Evolutionary conservation across 1,140 invertebrate genomes (phyloP), one percentile per base, ranked within the genome.

Genomic region (Ptiloglossa arizonensis): DNA sequence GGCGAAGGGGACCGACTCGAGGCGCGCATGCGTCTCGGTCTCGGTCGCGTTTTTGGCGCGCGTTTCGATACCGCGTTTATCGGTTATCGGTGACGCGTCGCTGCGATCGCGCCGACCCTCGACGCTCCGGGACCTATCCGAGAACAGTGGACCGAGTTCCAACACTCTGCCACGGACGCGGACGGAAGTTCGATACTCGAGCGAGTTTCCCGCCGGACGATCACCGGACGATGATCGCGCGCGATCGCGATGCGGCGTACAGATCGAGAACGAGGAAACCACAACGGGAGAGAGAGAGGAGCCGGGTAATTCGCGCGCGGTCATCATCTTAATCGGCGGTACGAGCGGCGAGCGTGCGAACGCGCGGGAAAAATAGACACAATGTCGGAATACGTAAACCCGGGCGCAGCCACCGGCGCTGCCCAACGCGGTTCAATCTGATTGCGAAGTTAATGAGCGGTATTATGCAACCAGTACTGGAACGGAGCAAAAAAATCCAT

Each of bases 391-490:
- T 66, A 64, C 59, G 27, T 73, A 62, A 64, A 67, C 59, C 59
- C 57, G 59, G 38, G 8, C 48, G 50, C 48, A 57, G 41, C 54
- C 44, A 52, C 44, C 57, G 44, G 52, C 67, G 32, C 41, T 77
- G 73, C 46, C 48, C 50, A 60, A 82, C 67, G 41, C 52, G 69
- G 80, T 83, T 83, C 73, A 78, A 82, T 59, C 80, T 68, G 81
- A 83, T 83, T 82, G 68, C 81, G 64, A 63, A 77, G 59, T 71
- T 83, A 82, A 83, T 72, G 76, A 83, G 81, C 74, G 74, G 56
- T 82, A 83, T 83, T 83, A 82, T 82, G 80, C 74, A 83, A 82
- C 81, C 81, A 82, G 80, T 32, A 57, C 52, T 82, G 80, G 81
- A 82, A 73, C 81, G 73, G 44, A 68, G 48, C 27, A 68, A 83